These are phyloP conservation scores for Acheta domesticus DNA, from an alignment of 2,888 invertebrate genomes.

Conservation along the genomic window DNA sequence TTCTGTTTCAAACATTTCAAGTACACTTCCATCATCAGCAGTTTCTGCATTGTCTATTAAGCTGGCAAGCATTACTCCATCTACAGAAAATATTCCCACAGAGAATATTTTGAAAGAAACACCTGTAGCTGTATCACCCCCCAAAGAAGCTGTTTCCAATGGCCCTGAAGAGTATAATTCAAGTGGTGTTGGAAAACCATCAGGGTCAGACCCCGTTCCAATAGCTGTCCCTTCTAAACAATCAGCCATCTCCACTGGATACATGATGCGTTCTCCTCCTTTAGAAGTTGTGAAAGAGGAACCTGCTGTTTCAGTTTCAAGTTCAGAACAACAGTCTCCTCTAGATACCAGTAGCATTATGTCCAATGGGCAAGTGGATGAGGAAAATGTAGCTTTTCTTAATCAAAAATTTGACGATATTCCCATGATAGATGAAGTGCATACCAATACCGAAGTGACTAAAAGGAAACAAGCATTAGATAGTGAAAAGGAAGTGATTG, in stretches of 20 bases:
- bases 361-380: not conserved
- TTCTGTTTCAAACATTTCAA: not conserved
- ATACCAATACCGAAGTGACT: not conserved
- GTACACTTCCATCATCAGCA: not conserved
- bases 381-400: not conserved
- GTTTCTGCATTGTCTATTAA: not conserved
- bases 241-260: not conserved
- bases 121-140: not conserved
- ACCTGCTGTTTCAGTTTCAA: constrained; percentile 26
- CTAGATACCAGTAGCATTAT: not conserved
- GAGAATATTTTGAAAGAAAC: not conserved
- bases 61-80: not conserved
- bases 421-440: not conserved
- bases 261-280: constrained; percentile 30
- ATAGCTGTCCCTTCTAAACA: not conserved
- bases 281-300: constrained; percentile 35
- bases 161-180: not conserved
- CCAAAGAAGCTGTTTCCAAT: not conserved
- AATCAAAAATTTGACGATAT: constrained; percentile 4
- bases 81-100: not conserved
- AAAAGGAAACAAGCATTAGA: not conserved
- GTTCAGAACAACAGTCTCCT: constrained; percentile 11
- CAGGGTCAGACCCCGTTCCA: not conserved
- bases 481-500: not conserved
- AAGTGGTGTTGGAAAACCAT: not conserved